Percentiles rank a stretch among this genome's conserved stretches.
phyloP scores from a whole-genome alignment of 1,140 invertebrate species.

The Bombus sylvicola region DNA sequence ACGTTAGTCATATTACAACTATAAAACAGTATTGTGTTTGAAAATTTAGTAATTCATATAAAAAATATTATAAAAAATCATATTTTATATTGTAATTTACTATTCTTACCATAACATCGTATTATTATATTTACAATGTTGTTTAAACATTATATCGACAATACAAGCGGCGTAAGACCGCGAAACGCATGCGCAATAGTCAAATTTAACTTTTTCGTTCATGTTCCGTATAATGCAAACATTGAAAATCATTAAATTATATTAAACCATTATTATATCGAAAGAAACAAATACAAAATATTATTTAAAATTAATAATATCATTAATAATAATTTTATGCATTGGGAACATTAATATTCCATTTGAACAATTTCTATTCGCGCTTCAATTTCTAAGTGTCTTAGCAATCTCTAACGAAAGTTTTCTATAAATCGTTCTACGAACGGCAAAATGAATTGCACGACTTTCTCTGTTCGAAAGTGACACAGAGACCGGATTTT shows the following conservation, averaged over 20 bases:
- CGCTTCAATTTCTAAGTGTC: background rate
- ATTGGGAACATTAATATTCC: background rate
- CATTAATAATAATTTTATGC: too few relatives aligned
- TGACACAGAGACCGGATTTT: constrained; percentile 53
- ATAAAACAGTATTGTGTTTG: background rate
- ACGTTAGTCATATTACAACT: constrained; percentile 9
- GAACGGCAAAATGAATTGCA: constrained; percentile 35
- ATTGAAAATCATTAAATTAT: too few relatives aligned
- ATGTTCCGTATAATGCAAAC: background rate
- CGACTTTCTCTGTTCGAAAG: constrained; percentile 55
- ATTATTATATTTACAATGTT: background rate
- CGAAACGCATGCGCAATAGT: constrained; percentile 28
- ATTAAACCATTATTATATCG: background rate
- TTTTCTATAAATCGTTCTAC: constrained; percentile 41
- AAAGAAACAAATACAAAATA: background rate
- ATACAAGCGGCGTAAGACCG: background rate
- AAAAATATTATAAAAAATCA: background rate
- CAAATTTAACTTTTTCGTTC: constrained; percentile 27
- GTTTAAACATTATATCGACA: constrained; percentile 44
- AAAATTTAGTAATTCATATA: background rate
- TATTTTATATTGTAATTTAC: background rate
- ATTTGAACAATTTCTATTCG: constrained; percentile 8
- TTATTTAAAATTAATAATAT: background rate
- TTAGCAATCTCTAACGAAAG: constrained; percentile 34
- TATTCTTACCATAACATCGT: background rate